Percentiles rank a stretch among this genome's conserved stretches.
phyloP scores from a whole-genome alignment of 2,888 invertebrate genomes.

The Ophion slaviceki region DNA sequence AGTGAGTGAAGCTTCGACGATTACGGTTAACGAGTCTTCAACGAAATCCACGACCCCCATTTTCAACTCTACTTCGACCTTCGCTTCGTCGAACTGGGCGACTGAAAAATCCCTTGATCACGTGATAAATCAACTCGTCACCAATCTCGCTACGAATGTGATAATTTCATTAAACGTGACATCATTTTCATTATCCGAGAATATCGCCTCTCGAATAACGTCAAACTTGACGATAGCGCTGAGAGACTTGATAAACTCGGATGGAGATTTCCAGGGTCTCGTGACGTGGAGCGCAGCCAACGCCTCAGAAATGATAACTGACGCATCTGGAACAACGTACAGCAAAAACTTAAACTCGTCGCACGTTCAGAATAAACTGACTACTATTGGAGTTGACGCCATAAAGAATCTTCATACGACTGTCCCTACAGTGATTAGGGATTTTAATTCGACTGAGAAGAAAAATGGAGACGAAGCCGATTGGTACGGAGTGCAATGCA shows the following conservation, averaged over 20 bases:
- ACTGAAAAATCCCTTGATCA: slow-evolving; percentile 67
- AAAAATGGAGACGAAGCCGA: slow-evolving; percentile 40
- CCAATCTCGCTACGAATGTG: slow-evolving; percentile 74
- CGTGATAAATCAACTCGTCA: slow-evolving; percentile 69
- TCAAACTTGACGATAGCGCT: slow-evolving; percentile 73
- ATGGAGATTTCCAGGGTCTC: slow-evolving; percentile 58
- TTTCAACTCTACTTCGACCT: slow-evolving; percentile 47
- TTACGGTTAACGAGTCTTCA: slow-evolving; percentile 60
- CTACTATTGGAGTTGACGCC: slow-evolving; percentile 39
- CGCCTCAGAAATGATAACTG: slow-evolving; percentile 48
- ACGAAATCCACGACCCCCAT: slow-evolving; percentile 54
- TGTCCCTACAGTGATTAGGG: slow-evolving; percentile 53
- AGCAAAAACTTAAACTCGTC: slow-evolving; percentile 44
- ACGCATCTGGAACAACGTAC: slow-evolving; percentile 51
- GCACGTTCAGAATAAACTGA: slow-evolving; percentile 34
- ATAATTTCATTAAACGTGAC: slow-evolving; percentile 70
- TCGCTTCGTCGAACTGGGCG: slow-evolving; percentile 41
- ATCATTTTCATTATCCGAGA: slow-evolving; percentile 65
- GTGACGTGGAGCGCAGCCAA: slow-evolving; percentile 40
- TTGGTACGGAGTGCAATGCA: slow-evolving; percentile 46
- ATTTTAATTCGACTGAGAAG: slow-evolving; percentile 30
- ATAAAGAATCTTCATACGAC: slow-evolving; percentile 61
- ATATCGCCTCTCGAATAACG: slow-evolving; percentile 67
- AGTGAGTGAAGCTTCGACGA: slow-evolving; percentile 41
- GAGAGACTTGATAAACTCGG: slow-evolving; percentile 68